Base-by-base conservation (phyloP, 2,797 vertebrate genomes). In the Sebastes wilsoni region DNA sequence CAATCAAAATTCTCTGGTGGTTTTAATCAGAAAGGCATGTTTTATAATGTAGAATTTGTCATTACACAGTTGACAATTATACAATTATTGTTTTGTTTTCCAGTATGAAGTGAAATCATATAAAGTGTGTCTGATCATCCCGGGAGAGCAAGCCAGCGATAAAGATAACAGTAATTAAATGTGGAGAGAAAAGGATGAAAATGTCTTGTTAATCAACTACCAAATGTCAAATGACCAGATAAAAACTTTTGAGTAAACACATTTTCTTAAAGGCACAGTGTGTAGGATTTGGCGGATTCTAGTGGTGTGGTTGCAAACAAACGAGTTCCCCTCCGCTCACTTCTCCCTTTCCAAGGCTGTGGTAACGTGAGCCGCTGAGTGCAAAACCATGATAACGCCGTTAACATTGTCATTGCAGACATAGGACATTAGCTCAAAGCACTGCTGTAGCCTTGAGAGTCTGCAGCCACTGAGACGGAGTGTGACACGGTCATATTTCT, bases 91-190 rank as follows among this genome's bases (percentile, higher is more conserved):
- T 30, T 70, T 56, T 34, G 16, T 34, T 23, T 66, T 23, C 6
- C 11, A 61, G 28, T 23, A 18, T 54, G 16, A 73, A 8, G n/a
- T 36, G 13, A 42, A 72, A 55, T 66, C 10, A 18, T 56, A 6
- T 6, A 2, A 54, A 52, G 14, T 62, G 14, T 27, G 22, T 36
- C 42, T 61, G 9, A 27, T 23, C 12, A 5, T 8, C 23, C 14
- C 1, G 3, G 28, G 61, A 71, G 30, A 32, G 1, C 20, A 25
- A 66, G 7, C n/a, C 68, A 12, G n/a, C 2, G 11, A 60, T 56
- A 18, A 75, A 20, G 30, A 81, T 52, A 36, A 70, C 59, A 75
- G 38, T 73, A 67, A 82, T 87, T 70, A 78, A 27, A 20, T 49
- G 25, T 16, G 16, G 52, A 34, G 60, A 62, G 28, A 28, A 42